These are phyloP conservation scores for Corythaeola cristata DNA, from an alignment of 2,113 vertebrate genomes.

Conservation along the genomic window DNA sequence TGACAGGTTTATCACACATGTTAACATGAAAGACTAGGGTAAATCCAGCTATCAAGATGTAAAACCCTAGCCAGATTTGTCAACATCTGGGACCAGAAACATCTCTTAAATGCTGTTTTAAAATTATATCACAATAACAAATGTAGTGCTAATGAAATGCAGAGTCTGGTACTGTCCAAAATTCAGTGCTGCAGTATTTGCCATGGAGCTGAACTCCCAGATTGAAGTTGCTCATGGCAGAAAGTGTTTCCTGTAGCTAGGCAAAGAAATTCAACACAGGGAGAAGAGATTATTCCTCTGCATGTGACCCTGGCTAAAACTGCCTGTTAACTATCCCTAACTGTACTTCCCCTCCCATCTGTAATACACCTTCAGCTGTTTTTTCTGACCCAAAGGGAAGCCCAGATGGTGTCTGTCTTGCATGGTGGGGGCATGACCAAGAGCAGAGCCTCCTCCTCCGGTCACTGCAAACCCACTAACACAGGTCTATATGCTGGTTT, in stretches of 20 bases:
- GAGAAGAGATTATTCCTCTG: neutral
- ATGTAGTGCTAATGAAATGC: conserved; percentile 10
- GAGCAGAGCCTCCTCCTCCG: neutral
- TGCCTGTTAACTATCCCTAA: neutral
- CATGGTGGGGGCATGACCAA: neutral
- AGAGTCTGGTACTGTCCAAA: neutral
- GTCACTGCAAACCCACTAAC: neutral
- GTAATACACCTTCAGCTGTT: neutral
- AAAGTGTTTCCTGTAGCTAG: neutral
- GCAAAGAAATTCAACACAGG: neutral
- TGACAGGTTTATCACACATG: neutral
- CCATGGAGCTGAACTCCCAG: neutral
- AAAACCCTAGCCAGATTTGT: conserved; percentile 2
- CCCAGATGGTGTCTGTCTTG: neutral
- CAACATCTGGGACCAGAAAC: neutral
- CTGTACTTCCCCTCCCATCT: neutral
- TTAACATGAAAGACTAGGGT: neutral
- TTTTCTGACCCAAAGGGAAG: neutral
- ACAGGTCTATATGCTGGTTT: neutral
- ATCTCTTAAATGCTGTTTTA: neutral
- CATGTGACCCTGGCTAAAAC: neutral
- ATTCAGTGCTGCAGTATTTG: conserved; percentile 6
- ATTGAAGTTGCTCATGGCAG: neutral
- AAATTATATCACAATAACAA: conserved; percentile 2
- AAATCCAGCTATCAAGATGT: neutral